Evolutionary conservation across 2,888 invertebrate species (phyloP), one percentile per base, ranked within the genome.

Genomic region (Furcula furcula): DNA sequence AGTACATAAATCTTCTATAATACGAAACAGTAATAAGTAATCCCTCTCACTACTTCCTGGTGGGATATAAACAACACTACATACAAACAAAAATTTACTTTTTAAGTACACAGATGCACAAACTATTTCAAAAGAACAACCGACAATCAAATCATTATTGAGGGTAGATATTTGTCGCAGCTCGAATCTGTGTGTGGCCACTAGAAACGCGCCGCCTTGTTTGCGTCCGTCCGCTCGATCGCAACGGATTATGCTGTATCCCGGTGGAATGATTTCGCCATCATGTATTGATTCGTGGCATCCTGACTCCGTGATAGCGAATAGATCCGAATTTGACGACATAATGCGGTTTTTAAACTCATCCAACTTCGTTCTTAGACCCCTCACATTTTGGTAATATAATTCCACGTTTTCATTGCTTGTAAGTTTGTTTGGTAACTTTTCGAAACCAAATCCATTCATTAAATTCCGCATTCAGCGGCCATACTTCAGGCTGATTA

Each of bases 1-100:
- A 12, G 14, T 10, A 31, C 45, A 40, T 6, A 38, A 7, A 13
- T 46, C 16, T 42, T 55, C 50, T 27, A 50, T 40, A 20, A n/a
- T n/a, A n/a, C n/a, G n/a, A n/a, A n/a, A n/a, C n/a, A n/a, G n/a
- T n/a, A n/a, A n/a, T n/a, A n/a, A 40, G 18, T 46, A 50, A 1
- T 52, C 52, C 12, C 23, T 30, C 29, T 50, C 47, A 5, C 21
- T 31, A 34, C 34, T 40, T 1, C 18, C 23, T 0, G 55, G 52
- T 5, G 52, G 44, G 11, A 55, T 52, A 18, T 55, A 52, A 16
- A 49, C 29, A 0, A 55, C 46, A 18, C 40, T 50, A 18, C 41
- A 48, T 6, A 45, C 27, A 37, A 47, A 49, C 13, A 49, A 32
- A 27, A 16, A 43, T 31, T 29, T 40, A 32, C 37, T 19, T 6